A percentile compares a stretch with the other conserved stretches of the same genome.
These are phyloP conservation scores for Cygnus atratus DNA, from an alignment of 2,113 vertebrate species.

Conservation along the genomic window DNA sequence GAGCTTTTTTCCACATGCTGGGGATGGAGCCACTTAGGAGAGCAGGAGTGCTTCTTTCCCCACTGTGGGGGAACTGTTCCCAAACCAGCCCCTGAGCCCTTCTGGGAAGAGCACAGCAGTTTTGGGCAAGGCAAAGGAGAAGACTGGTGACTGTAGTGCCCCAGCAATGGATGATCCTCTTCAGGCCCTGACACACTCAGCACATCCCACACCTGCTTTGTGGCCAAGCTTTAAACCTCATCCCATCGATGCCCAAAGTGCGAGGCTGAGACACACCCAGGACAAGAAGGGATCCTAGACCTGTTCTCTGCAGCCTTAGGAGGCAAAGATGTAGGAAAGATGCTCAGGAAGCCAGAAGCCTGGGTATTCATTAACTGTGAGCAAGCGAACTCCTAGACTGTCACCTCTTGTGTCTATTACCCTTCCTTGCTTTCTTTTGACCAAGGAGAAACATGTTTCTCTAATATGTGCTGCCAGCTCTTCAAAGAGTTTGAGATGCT, in stretches of 20 bases:
- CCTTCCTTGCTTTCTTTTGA: background rate
- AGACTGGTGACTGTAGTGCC: background rate
- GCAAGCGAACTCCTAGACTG: background rate
- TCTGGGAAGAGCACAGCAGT: background rate
- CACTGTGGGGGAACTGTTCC: background rate
- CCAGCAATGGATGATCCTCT: background rate
- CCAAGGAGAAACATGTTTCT: background rate
- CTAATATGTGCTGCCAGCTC: background rate
- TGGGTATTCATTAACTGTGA: background rate
- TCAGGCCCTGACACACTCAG: background rate
- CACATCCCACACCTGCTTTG: background rate
- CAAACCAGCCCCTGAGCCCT: background rate
- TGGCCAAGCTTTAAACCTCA: background rate
- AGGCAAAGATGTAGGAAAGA: background rate
- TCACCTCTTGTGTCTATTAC: background rate
- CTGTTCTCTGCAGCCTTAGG: background rate
- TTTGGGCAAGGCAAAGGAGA: background rate
- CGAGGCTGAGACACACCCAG: background rate
- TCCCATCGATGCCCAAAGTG: background rate
- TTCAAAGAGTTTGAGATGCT: background rate
- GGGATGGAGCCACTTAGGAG: background rate
- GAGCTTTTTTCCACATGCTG: background rate
- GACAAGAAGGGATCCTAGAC: background rate
- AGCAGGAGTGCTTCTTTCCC: background rate
- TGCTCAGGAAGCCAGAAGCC: background rate